A percentile compares a stretch with the other conserved stretches of the same genome.
These are phyloP conservation scores for Athene noctua DNA, from an alignment of 2,113 vertebrate genomes.

Conservation along the genomic window DNA sequence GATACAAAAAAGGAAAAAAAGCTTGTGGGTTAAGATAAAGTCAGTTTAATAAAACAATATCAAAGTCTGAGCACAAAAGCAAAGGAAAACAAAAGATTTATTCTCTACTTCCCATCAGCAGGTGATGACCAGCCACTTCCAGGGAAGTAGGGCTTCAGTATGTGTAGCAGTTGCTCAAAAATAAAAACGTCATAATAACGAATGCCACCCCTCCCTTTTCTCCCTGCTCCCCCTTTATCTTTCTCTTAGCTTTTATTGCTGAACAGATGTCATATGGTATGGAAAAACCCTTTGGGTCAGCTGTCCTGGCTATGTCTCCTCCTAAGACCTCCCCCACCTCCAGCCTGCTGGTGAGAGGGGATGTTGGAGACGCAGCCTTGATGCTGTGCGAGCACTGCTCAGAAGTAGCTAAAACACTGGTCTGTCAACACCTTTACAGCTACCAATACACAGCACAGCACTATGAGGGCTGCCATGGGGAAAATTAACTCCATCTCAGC, in stretches of 20 bases:
- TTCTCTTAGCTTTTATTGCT: not conserved
- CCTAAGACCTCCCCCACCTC: not conserved
- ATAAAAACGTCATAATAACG: accelerated
- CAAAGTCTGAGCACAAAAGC: accelerated
- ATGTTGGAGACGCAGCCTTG: not conserved
- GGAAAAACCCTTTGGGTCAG: not conserved
- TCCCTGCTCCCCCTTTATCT: no score
- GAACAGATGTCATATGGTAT: not conserved
- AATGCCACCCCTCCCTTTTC: no score
- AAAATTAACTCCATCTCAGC: not conserved
- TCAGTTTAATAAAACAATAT: not conserved
- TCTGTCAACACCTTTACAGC: not conserved
- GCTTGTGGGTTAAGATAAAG: not conserved
- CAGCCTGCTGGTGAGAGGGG: not conserved
- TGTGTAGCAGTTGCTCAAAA: accelerated
- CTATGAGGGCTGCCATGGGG: not conserved
- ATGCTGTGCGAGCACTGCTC: not conserved
- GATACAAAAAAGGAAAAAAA: not conserved
- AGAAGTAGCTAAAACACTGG: not conserved
- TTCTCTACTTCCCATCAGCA: not conserved
- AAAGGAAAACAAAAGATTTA: not conserved
- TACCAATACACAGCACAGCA: not conserved
- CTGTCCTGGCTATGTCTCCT: not conserved
- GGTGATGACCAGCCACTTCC: not conserved
- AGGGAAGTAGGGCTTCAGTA: not conserved